Conservation (phyloP, 2,888 invertebrate genomes). For the Diplolepis rosae region DNA sequence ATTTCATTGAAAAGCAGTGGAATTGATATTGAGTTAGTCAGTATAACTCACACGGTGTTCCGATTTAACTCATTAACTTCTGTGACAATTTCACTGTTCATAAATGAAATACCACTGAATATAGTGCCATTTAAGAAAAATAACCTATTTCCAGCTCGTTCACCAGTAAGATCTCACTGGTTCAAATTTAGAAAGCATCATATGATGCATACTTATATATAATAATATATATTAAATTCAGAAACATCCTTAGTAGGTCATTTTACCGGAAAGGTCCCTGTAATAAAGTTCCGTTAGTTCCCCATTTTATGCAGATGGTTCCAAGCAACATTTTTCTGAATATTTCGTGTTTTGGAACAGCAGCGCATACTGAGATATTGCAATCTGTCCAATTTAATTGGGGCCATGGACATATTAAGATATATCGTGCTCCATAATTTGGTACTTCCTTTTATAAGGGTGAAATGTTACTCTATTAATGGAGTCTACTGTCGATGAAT, state of each 20-base stretch:
- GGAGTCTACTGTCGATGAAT: not conserved
- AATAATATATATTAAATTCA: not conserved
- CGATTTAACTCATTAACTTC: too few species aligned
- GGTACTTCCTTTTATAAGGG: slow-evolving; percentile 28
- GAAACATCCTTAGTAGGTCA: not conserved
- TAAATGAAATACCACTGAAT: too few species aligned
- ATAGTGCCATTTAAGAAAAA: too few species aligned
- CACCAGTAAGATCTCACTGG: too few species aligned
- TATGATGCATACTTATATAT: too few species aligned
- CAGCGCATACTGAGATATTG: not conserved
- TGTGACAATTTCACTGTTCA: too few species aligned
- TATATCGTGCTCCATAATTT: slow-evolving; percentile 15
- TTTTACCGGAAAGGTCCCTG: not conserved
- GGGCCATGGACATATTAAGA: slow-evolving; percentile 28
- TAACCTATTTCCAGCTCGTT: too few species aligned
- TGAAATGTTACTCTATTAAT: slow-evolving; percentile 17
- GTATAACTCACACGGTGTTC: too few species aligned
- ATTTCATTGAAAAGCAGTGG: too few species aligned
- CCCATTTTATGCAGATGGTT: not conserved
- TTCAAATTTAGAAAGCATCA: too few species aligned
- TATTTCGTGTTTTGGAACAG: not conserved
- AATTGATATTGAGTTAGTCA: too few species aligned
- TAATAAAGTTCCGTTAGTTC: not conserved
- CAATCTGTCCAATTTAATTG: slow-evolving; percentile 23
- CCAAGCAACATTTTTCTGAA: not conserved